Evolutionary conservation across 2,888 invertebrate species (phyloP), one percentile per base, ranked within the genome.

Genomic region (Hydrotaea diabolus): DNA sequence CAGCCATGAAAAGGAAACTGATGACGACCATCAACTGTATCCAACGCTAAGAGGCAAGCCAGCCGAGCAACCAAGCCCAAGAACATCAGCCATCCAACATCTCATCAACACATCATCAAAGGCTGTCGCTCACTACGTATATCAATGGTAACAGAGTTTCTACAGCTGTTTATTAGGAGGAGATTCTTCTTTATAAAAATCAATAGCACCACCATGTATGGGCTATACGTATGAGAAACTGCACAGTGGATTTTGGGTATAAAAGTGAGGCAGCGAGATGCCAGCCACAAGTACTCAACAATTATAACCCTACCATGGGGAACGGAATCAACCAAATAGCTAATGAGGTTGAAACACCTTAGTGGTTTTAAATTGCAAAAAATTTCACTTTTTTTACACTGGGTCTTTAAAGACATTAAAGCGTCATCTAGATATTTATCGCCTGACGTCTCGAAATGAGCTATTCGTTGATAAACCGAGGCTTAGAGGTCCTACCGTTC

Each of bases 201-300:
- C 83, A 84, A 77, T 78, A 78, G 74, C n/a, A n/a, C 74, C 77
- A 19, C 43, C 71, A 46, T 43, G 43, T 57, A 59, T 43, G 74
- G 23, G 46, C 19, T 39, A 31, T 31, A 31, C 31, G 7, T 31
- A 31, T 39, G 4, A 11, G 1, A 17, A 19, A 17, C 19, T 49
- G 49, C n/a, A 49, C 49, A 49, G 49, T 49, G 49, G 49, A 31
- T 31, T 31, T 31, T 31, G 31, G 31, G 31, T 31, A 31, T 31
- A 7, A 31, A 4, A 4, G 31, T 31, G 31, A 4, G 2, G 31
- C 3, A 4, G 31, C 7, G 2, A 31, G 31, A n/a, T n/a, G 31
- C 2, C 31, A 31, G 7, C 2, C 3, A 31, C 31, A 31, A 7
- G 7, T 31, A 31, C 7, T 31, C 3, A 4, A 2, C 31, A 7